Conservation (phyloP, 2,113 vertebrate species). For the Hipposideros armiger region DNA sequence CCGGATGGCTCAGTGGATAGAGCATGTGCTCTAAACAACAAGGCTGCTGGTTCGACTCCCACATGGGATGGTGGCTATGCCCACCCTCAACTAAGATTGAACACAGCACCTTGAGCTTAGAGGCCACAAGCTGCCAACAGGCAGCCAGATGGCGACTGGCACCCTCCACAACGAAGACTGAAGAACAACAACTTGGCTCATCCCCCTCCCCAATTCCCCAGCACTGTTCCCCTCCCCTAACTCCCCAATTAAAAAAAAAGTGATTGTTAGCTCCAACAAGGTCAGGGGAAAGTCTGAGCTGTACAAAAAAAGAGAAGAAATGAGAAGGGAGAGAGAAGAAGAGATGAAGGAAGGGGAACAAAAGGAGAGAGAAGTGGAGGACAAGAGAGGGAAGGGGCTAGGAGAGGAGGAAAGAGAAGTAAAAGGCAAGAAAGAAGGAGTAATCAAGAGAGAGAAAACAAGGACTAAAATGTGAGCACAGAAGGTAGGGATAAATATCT, state of each 20-base stretch:
- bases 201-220: no score
- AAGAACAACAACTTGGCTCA: no score
- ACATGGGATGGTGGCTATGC: no score
- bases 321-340: neutral
- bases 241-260: neutral
- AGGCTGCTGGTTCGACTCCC: no score
- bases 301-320: neutral
- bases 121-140: no score
- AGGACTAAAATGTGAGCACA: neutral
- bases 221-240: no score
- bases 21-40: no score
- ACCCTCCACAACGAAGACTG: no score
- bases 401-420: neutral
- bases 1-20: no score
- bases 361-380: neutral
- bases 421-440: neutral
- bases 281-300: neutral
- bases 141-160: no score
- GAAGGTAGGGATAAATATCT: neutral
- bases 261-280: neutral
- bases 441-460: neutral
- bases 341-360: neutral
- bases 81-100: no score
- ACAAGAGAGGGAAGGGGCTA: neutral
- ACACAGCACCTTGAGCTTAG: no score